phyloP scores from a whole-genome alignment of 2,113 vertebrate species.

The Cercopithecus mona region DNA sequence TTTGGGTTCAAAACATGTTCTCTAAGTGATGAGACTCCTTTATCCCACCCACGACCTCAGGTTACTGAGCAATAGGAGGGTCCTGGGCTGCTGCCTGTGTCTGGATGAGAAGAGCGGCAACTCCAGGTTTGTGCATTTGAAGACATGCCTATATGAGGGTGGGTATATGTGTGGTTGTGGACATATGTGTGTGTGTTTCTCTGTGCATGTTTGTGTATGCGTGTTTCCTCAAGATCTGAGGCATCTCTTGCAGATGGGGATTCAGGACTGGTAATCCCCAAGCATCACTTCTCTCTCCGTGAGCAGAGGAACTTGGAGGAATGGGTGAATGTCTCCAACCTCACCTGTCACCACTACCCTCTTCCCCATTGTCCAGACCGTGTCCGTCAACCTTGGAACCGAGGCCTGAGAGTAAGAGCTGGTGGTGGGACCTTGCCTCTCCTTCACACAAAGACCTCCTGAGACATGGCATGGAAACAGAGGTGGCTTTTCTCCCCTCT shows the following conservation, averaged over 20 bases:
- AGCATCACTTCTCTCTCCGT: neutral
- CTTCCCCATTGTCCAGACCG: too few relatives aligned
- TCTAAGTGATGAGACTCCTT: neutral
- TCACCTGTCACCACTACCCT: accelerated
- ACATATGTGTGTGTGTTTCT: too few relatives aligned
- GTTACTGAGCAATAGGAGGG: neutral
- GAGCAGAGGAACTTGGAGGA: neutral
- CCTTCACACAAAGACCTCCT: neutral
- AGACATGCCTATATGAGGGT: too few relatives aligned
- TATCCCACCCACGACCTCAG: neutral
- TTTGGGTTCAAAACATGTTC: neutral
- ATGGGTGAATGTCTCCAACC: neutral
- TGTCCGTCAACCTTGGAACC: neutral
- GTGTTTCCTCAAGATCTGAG: neutral
- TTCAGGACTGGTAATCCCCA: neutral
- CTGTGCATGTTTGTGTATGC: neutral
- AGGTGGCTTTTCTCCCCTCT: neutral
- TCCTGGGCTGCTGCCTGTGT: neutral
- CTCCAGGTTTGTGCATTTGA: neutral
- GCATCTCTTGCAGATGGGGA: neutral
- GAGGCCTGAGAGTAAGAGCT: neutral
- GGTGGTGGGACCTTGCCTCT: neutral
- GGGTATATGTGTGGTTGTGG: too few relatives aligned
- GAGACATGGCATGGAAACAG: neutral
- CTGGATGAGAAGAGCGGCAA: neutral